Conservation (phyloP, 30 jellyfish, hydroid and myxozoan genomes). For the Hydractinia symbiolongicarpus region DNA sequence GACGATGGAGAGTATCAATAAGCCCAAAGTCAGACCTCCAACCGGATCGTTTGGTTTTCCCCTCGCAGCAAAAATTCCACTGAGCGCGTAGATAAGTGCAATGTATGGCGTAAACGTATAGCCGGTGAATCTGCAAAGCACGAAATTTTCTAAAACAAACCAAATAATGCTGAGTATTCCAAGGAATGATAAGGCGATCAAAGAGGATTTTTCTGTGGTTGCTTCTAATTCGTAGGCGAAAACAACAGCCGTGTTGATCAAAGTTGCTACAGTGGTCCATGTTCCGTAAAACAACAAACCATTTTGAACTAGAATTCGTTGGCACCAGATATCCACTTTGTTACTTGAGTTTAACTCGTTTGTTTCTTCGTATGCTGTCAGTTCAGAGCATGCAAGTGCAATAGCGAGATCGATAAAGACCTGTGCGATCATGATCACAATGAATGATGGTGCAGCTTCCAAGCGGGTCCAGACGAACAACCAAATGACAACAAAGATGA, state of each 20-base stretch:
- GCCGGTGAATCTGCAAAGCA: conserved; percentile 34
- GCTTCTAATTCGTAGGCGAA: conserved; percentile 31
- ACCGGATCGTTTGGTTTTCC: conserved; percentile 16
- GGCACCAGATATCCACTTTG: conserved; percentile 56
- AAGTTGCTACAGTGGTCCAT: conserved; percentile 60
- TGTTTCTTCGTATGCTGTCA: conserved; percentile 25
- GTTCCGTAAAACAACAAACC: conserved; percentile 59
- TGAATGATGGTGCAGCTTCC: conserved; percentile 49
- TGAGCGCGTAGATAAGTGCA: conserved; percentile 48
- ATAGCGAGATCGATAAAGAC: conserved; percentile 40
- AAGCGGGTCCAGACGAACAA: conserved; percentile 59
- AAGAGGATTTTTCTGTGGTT: conserved; percentile 32
- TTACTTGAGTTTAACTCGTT: conserved; percentile 10
- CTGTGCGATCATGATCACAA: conserved; percentile 38
- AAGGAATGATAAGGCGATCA: conserved; percentile 38
- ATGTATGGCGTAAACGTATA: conserved; percentile 50
- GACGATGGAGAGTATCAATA: conserved; percentile 1
- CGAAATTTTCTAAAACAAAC: conserved; percentile 63
- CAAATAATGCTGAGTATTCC: conserved; percentile 37
- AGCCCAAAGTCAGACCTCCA: conserved; percentile 6
- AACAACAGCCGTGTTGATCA: conserved; percentile 42
- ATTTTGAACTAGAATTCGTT: conserved; percentile 51
- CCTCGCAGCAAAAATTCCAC: conserved; percentile 34
- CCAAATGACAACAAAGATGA: conserved; percentile 42
- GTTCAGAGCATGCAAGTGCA: conserved; percentile 35